Base-by-base conservation (phyloP, 1,140 invertebrate species). In the Caenorhabditis brenneri region DNA sequence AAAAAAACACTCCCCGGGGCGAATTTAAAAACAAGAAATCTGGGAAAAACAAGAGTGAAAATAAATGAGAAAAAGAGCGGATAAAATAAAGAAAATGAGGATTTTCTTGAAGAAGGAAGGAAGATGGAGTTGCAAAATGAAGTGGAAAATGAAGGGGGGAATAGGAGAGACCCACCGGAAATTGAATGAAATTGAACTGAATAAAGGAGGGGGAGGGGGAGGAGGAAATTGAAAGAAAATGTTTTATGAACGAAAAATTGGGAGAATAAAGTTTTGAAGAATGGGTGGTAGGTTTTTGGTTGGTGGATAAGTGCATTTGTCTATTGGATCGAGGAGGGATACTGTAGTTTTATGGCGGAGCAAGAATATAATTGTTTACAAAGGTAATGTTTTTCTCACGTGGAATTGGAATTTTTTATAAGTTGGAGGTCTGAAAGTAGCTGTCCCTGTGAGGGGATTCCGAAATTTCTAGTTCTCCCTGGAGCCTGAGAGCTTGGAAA, bases 161-260 rank as follows among this genome's bases (percentile, higher is more conserved):
- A n/a, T n/a, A n/a, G n/a, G 49, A 22, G 49, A 51, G 19, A 19
- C 6, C 49, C 16, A 16, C 49, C 53, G 53, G 53, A 58, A 58
- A 58, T 58, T 58, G 53, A 31, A 58, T 58, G 53, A 58, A 31
- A 58, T 51, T 51, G 48, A 51, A 51, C 48, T 51, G 48, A 51
- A n/a, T n/a, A 51, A 19, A 19, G n/a, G 12, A 19, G 15, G 15
- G 19, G 19, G 0, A 51, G 6, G 48, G 19, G 2, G 19, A 51
- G 48, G 19, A n/a, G 19, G 6, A 51, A n/a, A 19, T 51, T 19
- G 48, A 10, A 51, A 16, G 48, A n/a, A 51, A 51, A 5, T 51
- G 15, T 51, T 51, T 51, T 1, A 1, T 2, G 15, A 19, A 5
- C n/a, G 48, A 58, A 58, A 24, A 29, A 58, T 58, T 12, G 53